These are phyloP conservation scores for Papilio demoleus DNA, from an alignment of 2,888 invertebrate genomes.

Conservation along the genomic window DNA sequence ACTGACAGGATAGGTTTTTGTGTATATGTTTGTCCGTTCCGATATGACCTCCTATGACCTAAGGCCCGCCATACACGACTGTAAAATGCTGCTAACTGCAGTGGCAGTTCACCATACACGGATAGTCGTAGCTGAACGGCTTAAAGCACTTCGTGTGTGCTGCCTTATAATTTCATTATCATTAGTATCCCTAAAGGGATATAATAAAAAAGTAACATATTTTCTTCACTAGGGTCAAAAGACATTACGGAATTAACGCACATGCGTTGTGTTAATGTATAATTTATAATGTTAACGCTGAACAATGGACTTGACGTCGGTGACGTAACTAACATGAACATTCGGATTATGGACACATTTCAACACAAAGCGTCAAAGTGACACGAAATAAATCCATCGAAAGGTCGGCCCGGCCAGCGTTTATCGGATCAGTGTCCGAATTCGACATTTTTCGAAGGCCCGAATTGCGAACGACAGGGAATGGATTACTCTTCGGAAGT, in stretches of 20 bases:
- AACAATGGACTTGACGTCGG: neutral
- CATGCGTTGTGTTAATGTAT: no score
- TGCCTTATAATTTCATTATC: no score
- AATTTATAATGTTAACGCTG: no score
- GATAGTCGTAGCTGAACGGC: no score
- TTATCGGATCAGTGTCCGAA: conserved; percentile 26
- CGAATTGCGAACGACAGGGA: conserved; percentile 19
- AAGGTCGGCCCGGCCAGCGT: conserved; percentile 8
- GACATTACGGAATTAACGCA: no score
- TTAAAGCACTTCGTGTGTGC: no score
- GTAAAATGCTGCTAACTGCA: no score
- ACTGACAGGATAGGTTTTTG: no score
- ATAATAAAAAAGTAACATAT: no score
- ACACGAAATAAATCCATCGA: conserved; percentile 28
- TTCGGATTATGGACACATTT: neutral
- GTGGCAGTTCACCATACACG: no score
- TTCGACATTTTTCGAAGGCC: conserved; percentile 32
- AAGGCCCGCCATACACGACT: neutral
- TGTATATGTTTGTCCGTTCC: neutral
- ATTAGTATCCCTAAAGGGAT: no score
- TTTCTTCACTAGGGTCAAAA: no score
- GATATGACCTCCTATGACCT: neutral
- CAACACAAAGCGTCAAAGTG: conserved; percentile 16
- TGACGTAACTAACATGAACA: neutral
- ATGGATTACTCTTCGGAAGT: conserved; percentile 25